A percentile compares a stretch with the other conserved stretches of the same genome.
Conservation (phyloP, 2,113 vertebrate species). For the Cromileptes altivelis region DNA sequence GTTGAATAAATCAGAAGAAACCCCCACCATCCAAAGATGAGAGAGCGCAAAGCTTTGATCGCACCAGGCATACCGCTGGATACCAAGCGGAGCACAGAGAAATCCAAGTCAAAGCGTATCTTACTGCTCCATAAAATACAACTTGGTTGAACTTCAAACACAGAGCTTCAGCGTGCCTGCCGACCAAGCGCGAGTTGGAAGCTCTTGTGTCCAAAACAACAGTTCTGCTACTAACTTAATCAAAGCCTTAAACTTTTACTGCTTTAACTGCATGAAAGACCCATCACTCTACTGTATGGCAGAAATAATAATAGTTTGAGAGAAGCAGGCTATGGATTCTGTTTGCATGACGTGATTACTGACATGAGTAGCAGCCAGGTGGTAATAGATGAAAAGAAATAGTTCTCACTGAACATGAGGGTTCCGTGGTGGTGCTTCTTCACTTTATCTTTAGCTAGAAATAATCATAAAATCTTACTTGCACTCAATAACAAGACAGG, state of each 20-base stretch:
- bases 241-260: background rate
- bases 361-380: background rate
- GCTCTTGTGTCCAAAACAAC: conserved; percentile 27
- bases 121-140: conserved; percentile 25
- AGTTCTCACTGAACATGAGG: background rate
- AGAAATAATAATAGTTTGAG: background rate
- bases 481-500: background rate
- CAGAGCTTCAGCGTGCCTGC: background rate
- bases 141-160: conserved; percentile 32
- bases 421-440: background rate
- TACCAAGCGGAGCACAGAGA: conserved; percentile 9
- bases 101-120: conserved; percentile 17
- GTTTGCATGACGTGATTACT: conserved; percentile 6
- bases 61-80: background rate
- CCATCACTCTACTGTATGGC: background rate
- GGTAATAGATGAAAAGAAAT: background rate
- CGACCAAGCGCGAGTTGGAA: background rate
- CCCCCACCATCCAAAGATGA: conserved; percentile 22
- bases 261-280: background rate
- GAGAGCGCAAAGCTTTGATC: conserved; percentile 30
- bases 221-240: conserved; percentile 3
- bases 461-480: background rate
- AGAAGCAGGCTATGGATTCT: conserved; percentile 1
- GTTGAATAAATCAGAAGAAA: conserved; percentile 54
- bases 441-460: background rate